Percentiles rank a stretch among this genome's conserved stretches.
phyloP scores from a whole-genome alignment of 2,113 vertebrate species.

The Mustela nigripes region DNA sequence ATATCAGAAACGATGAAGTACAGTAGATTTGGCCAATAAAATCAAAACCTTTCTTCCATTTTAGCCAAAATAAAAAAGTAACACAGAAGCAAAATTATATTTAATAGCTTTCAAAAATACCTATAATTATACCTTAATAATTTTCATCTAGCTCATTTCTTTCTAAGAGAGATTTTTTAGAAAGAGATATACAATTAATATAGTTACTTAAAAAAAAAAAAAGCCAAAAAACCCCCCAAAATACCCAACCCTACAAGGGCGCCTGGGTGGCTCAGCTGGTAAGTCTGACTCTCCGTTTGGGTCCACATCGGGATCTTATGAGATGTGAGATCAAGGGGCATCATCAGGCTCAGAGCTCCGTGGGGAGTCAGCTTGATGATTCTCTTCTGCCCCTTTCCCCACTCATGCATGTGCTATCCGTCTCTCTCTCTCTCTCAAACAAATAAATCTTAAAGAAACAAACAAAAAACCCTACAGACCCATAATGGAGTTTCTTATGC shows the following conservation, averaged over 20 bases:
- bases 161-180: constrained; percentile 5
- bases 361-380: not conserved
- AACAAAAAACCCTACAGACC: not conserved
- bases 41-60: not conserved
- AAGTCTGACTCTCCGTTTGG: not conserved
- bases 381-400: not conserved
- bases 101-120: not conserved
- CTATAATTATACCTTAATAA: not conserved
- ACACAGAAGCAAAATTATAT: not conserved
- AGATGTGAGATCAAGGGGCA: not conserved
- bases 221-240: not conserved
- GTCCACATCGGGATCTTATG: not conserved
- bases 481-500: not conserved
- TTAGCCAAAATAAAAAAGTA: constrained; percentile 9
- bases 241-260: not conserved
- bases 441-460: not conserved
- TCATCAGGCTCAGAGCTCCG: not conserved
- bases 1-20: not conserved
- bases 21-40: not conserved
- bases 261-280: not conserved
- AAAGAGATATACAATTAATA: constrained; percentile 7
- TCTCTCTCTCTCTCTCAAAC: not conserved
- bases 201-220: not conserved
- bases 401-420: not conserved
- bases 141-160: constrained; percentile 1